Conservation (phyloP, 2,888 invertebrate species). For the Ditula angustiorana region DNA sequence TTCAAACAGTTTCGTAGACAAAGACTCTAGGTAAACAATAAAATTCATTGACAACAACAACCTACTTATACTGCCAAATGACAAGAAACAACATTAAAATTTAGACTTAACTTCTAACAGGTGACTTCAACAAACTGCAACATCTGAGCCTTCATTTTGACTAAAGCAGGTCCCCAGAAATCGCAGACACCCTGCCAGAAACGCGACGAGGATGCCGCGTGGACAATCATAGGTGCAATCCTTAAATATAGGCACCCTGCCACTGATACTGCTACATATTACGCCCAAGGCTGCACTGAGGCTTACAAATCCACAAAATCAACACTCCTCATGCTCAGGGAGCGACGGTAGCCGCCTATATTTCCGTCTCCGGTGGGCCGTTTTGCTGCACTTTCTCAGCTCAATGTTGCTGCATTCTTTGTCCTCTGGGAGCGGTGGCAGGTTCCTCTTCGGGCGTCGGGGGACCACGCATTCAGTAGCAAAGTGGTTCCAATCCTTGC, state of each 20-base stretch:
- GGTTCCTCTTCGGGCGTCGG: constrained; percentile 65
- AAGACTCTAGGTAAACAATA: neutral
- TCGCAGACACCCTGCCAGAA: constrained; percentile 1
- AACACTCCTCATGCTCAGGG: constrained; percentile 75
- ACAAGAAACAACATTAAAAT: constrained; percentile 1
- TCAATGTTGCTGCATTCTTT: constrained; percentile 73
- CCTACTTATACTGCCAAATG: neutral
- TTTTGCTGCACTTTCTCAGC: constrained; percentile 62
- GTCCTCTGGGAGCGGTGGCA: constrained; percentile 75
- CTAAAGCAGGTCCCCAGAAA: constrained; percentile 9
- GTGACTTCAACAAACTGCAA: constrained; percentile 5
- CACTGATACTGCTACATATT: neutral
- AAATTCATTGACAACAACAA: neutral
- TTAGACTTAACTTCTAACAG: neutral
- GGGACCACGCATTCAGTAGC: constrained; percentile 74
- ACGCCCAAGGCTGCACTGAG: constrained; percentile 6
- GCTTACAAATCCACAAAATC: constrained; percentile 47
- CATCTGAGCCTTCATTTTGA: constrained; percentile 8
- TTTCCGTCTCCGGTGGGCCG: constrained; percentile 62
- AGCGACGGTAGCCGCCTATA: constrained; percentile 70
- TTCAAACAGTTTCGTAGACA: neutral
- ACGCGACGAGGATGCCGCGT: neutral
- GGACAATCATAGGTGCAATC: neutral
- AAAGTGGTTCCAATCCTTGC: constrained; percentile 67
- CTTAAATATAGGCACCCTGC: neutral